Conservation (phyloP, 2,888 invertebrate species). For the Temnothorax unifasciatus region DNA sequence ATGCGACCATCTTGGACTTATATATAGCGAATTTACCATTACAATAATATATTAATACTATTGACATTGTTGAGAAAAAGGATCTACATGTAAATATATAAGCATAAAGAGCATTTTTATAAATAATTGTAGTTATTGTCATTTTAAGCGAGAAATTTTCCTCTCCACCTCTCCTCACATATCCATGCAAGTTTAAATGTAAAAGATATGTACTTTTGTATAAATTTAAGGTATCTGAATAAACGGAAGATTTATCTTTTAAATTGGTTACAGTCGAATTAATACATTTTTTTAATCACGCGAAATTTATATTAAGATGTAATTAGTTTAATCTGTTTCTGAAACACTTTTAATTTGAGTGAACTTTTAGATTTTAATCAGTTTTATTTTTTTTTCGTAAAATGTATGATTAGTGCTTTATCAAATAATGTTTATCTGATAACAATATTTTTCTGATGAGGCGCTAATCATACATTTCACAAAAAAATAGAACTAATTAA, state of each 20-base stretch:
- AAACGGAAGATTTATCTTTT: not conserved
- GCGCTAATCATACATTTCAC: no score
- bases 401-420: no score
- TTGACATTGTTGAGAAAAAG: constrained; percentile 81
- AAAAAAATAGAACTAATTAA: no score
- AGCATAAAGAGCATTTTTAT: constrained; percentile 84
- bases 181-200: constrained; percentile 72
- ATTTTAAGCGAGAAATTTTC: constrained; percentile 8
- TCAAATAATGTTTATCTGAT: no score
- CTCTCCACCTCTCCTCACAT: not conserved
- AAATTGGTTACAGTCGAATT: not conserved
- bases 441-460: no score
- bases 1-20: constrained; percentile 80
- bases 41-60: constrained; percentile 80
- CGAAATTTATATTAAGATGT: no score
- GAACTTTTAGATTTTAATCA: no score
- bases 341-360: no score
- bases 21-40: constrained; percentile 75
- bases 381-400: no score
- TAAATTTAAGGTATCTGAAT: not conserved
- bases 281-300: not conserved
- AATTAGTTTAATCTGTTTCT: no score
- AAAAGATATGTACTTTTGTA: constrained; percentile 78
- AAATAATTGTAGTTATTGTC: constrained; percentile 70
- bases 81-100: constrained; percentile 83